These are phyloP conservation scores for Boloria euphrosyne DNA, from an alignment of 2,888 invertebrate genomes.

Conservation along the genomic window DNA sequence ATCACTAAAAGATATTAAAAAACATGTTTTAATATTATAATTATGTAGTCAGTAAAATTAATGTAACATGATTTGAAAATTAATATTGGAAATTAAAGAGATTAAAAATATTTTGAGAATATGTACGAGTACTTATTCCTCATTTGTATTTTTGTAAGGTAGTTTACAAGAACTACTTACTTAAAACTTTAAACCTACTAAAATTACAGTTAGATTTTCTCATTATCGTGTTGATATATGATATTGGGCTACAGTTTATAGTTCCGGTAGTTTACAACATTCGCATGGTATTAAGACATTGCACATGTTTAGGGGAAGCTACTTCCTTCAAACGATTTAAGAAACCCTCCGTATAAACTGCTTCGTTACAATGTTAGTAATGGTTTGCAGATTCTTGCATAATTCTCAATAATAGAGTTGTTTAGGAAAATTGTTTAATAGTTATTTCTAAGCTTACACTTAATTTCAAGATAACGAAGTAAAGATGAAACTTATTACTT, in stretches of 20 bases:
- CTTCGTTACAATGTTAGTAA: too few relatives aligned
- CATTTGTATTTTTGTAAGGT: background rate
- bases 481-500: too few relatives aligned
- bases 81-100: too few relatives aligned
- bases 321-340: slow-evolving; percentile 62
- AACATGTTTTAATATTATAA: too few relatives aligned
- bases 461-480: too few relatives aligned
- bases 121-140: background rate
- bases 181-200: background rate
- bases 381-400: too few relatives aligned
- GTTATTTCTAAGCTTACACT: background rate
- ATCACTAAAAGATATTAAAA: too few relatives aligned
- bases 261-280: slow-evolving; percentile 74
- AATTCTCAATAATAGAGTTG: too few relatives aligned
- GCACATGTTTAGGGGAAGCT: slow-evolving; percentile 50
- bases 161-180: background rate
- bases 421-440: background rate
- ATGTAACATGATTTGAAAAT: too few relatives aligned
- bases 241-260: slow-evolving; percentile 51
- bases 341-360: slow-evolving; percentile 43
- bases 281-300: slow-evolving; percentile 73
- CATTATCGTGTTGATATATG: slow-evolving; percentile 40
- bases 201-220: slow-evolving; percentile 26
- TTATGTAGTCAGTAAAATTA: too few relatives aligned
- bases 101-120: too few relatives aligned